Evolutionary conservation across 2,113 vertebrate genomes (phyloP).

Genomic region (Strix aluco): DNA sequence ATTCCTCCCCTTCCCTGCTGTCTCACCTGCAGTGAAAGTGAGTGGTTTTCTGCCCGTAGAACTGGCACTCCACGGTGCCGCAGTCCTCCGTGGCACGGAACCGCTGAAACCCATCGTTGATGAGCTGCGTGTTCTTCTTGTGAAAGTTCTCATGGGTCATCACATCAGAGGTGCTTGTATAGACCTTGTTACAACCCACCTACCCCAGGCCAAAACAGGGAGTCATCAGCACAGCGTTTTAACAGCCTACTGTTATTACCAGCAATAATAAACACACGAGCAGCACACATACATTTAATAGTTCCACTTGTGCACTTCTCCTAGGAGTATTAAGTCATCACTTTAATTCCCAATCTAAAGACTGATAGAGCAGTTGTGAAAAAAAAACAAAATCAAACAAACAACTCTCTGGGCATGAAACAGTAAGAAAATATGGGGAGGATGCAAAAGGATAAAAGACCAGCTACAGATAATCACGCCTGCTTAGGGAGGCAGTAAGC

Average conservation of each 20-base stretch:
- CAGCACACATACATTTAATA: neutral
- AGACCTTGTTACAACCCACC: slow-evolving; percentile 99
- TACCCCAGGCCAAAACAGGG: slow-evolving; percentile 60
- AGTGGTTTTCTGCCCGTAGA: slow-evolving; percentile 98
- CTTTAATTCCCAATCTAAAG: neutral
- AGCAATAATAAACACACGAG: neutral
- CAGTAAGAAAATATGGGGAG: neutral
- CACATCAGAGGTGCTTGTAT: slow-evolving; percentile 97
- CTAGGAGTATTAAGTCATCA: slow-evolving; percentile 8
- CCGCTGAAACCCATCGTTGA: slow-evolving; percentile 98
- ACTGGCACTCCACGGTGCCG: slow-evolving; percentile 93
- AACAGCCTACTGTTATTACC: neutral
- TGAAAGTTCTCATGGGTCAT: slow-evolving; percentile 99
- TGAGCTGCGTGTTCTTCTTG: slow-evolving; percentile 98
- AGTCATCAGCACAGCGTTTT: neutral
- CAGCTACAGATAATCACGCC: neutral
- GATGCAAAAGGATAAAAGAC: neutral
- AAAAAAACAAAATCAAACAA: neutral
- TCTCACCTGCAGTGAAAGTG: slow-evolving; percentile 98
- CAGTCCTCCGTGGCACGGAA: slow-evolving; percentile 98
- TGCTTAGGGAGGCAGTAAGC: neutral
- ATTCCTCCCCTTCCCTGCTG: neutral
- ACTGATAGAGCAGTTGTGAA: neutral
- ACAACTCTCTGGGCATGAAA: neutral
- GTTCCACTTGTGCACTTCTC: neutral